Percentiles rank a stretch among this genome's conserved stretches.
Conservation (phyloP, 2,797 vertebrate genomes). For the Atherinosoma microstoma region DNA sequence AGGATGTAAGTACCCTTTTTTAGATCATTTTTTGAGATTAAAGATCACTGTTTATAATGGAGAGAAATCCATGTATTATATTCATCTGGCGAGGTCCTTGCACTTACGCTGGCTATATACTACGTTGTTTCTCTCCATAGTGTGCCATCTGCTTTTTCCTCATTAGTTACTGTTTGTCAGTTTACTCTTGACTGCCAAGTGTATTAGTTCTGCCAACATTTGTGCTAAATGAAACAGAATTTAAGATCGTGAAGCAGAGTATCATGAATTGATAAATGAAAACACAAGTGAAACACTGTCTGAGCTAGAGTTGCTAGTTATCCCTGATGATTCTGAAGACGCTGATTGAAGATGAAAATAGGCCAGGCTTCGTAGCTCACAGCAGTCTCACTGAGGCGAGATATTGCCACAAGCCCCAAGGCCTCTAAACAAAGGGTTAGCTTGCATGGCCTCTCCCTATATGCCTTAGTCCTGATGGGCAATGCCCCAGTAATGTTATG, state of each 20-base stretch:
- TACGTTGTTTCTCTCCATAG: constrained; percentile 48
- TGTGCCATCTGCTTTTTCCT: constrained; percentile 65
- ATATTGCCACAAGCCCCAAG: constrained; percentile 72
- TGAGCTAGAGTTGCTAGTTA: constrained; percentile 57
- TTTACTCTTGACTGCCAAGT: constrained; percentile 15
- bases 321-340: constrained; percentile 72
- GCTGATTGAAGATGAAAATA: constrained; percentile 85
- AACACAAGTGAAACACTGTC: constrained; percentile 46
- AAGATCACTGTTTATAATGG: background rate
- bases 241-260: constrained; percentile 30
- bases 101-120: constrained; percentile 57
- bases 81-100: constrained; percentile 60
- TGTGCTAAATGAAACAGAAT: constrained; percentile 43
- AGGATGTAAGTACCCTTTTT: background rate
- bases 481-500: constrained; percentile 71
- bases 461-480: constrained; percentile 72
- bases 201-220: constrained; percentile 20
- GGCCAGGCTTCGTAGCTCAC: constrained; percentile 70
- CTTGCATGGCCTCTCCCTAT: constrained; percentile 65
- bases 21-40: background rate
- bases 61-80: constrained; percentile 56
- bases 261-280: constrained; percentile 49
- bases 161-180: constrained; percentile 35
- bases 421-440: constrained; percentile 79
- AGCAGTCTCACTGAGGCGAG: constrained; percentile 67